Conservation (phyloP, 2,113 vertebrate genomes). For the Emydura subglobosa region DNA sequence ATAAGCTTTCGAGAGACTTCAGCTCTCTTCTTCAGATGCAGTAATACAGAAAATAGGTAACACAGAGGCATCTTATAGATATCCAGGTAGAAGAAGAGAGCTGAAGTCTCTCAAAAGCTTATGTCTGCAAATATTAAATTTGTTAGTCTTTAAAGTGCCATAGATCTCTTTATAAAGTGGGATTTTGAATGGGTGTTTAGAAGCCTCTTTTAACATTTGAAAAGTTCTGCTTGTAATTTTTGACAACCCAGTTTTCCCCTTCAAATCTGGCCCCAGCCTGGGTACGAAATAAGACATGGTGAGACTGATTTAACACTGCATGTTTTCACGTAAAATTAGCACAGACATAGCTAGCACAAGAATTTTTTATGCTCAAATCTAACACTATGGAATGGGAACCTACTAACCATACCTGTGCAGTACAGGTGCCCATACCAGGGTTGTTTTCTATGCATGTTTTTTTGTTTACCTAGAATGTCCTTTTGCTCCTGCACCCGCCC, state of each 20-base stretch:
- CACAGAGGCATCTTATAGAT: no score
- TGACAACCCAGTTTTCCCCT: constrained; percentile 14
- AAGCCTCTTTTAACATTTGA: constrained; percentile 2
- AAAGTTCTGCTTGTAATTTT: constrained; percentile 7
- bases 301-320: not conserved
- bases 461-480: not conserved
- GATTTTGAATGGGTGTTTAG: constrained; percentile 28
- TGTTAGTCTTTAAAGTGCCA: no score
- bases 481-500: not conserved
- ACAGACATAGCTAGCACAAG: not conserved
- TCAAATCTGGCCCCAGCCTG: not conserved
- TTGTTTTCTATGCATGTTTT: not conserved
- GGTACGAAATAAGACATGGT: not conserved
- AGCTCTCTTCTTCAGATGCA: no score
- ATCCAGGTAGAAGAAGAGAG: no score
- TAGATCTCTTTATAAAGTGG: not conserved
- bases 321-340: constrained; percentile 14
- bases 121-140: no score
- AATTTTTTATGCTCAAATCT: constrained; percentile 3
- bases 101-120: no score
- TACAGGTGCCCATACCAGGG: not conserved
- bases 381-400: not conserved
- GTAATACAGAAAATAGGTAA: no score
- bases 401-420: not conserved
- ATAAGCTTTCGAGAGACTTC: no score